These are phyloP conservation scores for Ceratoteleas bidentatus DNA, from an alignment of 1,140 invertebrate species.

Conservation along the genomic window DNA sequence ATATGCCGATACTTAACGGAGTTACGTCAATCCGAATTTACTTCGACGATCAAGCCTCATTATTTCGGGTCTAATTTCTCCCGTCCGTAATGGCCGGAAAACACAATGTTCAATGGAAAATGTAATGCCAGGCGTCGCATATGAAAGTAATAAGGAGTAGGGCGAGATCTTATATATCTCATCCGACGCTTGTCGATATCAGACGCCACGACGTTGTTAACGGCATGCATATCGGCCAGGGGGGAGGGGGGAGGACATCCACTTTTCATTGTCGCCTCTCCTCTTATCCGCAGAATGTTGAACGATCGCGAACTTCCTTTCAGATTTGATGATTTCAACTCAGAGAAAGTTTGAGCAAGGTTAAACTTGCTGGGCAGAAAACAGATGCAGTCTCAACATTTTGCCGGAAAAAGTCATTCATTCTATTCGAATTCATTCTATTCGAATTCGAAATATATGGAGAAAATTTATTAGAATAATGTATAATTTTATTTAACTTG, in stretches of 20 bases:
- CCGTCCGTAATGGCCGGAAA: background rate
- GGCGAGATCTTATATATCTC: slow-evolving; percentile 55
- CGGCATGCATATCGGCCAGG: slow-evolving; percentile 35
- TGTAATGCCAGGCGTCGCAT: slow-evolving; percentile 41
- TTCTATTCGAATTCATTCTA: too few species aligned
- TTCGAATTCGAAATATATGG: too few species aligned
- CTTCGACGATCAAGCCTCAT: background rate
- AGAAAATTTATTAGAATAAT: too few species aligned
- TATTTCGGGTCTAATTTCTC: background rate
- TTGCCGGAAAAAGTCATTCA: too few species aligned
- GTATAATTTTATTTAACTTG: too few species aligned
- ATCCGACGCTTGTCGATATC: slow-evolving; percentile 63
- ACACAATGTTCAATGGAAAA: slow-evolving; percentile 28
- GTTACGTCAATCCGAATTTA: too few species aligned
- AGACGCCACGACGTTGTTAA: slow-evolving; percentile 55
- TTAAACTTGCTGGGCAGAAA: too few species aligned
- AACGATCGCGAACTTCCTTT: too few species aligned
- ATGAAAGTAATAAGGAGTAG: slow-evolving; percentile 57
- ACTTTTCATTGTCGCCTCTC: slow-evolving; percentile 3
- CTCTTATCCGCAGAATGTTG: slow-evolving; percentile 15
- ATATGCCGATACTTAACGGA: too few species aligned
- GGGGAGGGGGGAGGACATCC: background rate
- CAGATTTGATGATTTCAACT: too few species aligned
- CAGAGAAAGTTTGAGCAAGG: too few species aligned
- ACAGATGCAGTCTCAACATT: too few species aligned